These are phyloP conservation scores for Apocrypta bakeri DNA, from an alignment of 1,140 invertebrate species.

Conservation along the genomic window DNA sequence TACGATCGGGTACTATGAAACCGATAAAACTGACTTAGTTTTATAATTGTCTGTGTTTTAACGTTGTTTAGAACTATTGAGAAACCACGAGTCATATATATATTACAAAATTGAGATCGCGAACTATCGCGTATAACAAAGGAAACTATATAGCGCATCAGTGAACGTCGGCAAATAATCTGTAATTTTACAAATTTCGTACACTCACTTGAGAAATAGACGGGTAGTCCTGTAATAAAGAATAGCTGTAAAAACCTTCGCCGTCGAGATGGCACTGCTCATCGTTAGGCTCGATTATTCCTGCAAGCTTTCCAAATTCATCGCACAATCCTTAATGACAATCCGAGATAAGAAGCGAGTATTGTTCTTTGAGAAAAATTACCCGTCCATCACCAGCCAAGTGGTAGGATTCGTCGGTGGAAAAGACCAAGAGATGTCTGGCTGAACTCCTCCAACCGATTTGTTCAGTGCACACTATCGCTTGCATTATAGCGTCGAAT, in stretches of 20 bases:
- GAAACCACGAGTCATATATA: no score
- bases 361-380: constrained; percentile 43
- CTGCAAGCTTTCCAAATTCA: constrained; percentile 77
- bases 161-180: no score
- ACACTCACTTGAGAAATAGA: constrained; percentile 76
- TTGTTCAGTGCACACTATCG: constrained; percentile 77
- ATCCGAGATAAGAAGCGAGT: not conserved
- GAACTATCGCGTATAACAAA: no score
- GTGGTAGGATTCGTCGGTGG: constrained; percentile 79
- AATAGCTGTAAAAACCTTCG: constrained; percentile 81
- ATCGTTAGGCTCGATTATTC: constrained; percentile 90
- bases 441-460: constrained; percentile 80
- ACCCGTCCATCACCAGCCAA: constrained; percentile 81
- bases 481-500: constrained; percentile 88
- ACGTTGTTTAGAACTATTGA: no score
- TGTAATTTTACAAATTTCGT: no score
- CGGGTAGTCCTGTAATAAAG: constrained; percentile 80
- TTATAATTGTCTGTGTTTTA: no score
- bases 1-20: no score
- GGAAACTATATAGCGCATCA: no score
- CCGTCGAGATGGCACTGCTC: constrained; percentile 85
- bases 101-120: no score
- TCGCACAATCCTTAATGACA: not conserved
- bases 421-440: constrained; percentile 78
- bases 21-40: no score